A percentile compares a stretch with the other conserved stretches of the same genome.
These are phyloP conservation scores for Caenorhabditis auriculariae DNA, from an alignment of 2,888 invertebrate species.

Conservation along the genomic window DNA sequence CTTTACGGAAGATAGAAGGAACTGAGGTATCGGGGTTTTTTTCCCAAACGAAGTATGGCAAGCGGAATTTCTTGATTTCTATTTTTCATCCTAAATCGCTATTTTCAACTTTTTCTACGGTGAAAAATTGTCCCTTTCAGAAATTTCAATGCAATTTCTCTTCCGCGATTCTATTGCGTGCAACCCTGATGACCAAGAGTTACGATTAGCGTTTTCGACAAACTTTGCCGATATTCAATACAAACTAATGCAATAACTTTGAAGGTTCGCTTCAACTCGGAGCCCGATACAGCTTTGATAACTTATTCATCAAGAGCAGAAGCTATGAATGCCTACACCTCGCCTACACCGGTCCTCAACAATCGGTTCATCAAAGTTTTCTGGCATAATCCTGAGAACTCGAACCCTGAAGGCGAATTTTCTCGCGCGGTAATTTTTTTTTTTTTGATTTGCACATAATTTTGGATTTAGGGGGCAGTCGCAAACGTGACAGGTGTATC, in stretches of 20 bases:
- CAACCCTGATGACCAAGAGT: too few species aligned
- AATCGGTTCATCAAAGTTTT: constrained; percentile 91
- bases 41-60: too few species aligned
- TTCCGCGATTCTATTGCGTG: too few species aligned
- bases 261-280: constrained; percentile 72
- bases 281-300: constrained; percentile 88
- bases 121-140: not conserved
- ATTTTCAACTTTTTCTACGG: not conserved
- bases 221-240: too few species aligned
- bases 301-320: constrained; percentile 87
- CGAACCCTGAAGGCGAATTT: not conserved
- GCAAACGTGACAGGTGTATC: not conserved
- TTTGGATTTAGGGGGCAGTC: too few species aligned
- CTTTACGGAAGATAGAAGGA: too few species aligned
- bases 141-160: too few species aligned
- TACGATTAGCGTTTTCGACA: too few species aligned
- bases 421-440: not conserved
- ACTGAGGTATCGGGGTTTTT: too few species aligned
- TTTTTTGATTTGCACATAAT: not conserved
- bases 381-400: constrained; percentile 21
- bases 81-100: too few species aligned
- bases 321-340: constrained; percentile 89
- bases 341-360: constrained; percentile 93
- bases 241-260: not conserved
- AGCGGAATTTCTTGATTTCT: too few species aligned